Evolutionary conservation across 1,140 invertebrate species (phyloP).

Genomic region (Heterodera carotae): DNA sequence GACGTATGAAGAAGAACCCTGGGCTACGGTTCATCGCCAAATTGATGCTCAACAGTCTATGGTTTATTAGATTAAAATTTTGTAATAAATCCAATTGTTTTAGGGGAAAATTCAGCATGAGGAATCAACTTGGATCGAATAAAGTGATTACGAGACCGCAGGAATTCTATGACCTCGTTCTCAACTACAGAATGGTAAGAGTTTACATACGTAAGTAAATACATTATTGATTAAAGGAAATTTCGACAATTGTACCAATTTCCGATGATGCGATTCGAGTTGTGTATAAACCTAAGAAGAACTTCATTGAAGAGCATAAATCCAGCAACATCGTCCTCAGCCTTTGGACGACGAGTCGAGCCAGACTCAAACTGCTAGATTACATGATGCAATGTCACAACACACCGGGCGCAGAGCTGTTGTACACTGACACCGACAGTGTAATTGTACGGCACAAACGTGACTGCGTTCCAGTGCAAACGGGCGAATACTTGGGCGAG

Average conservation of each 20-base stretch:
- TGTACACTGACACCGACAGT: constrained; percentile 17
- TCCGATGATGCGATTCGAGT: constrained; percentile 1
- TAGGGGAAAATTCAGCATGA: constrained; percentile 22
- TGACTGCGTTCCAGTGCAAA: not conserved
- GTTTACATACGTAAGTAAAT: not conserved
- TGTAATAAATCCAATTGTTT: not conserved
- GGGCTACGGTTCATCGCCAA: constrained; percentile 11
- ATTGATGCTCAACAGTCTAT: constrained; percentile 5
- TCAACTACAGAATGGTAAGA: not conserved
- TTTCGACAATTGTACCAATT: not conserved
- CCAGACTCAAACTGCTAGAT: not conserved
- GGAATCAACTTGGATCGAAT: constrained; percentile 2
- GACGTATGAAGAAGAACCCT: not conserved
- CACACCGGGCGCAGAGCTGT: not conserved
- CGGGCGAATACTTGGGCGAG: constrained; percentile 5
- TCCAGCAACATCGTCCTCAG: not conserved
- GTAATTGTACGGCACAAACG: not conserved
- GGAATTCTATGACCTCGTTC: not conserved
- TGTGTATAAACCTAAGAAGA: constrained; percentile 3
- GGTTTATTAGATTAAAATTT: not conserved
- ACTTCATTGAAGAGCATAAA: constrained; percentile 8
- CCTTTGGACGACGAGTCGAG: constrained; percentile 20
- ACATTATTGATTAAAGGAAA: not conserved
- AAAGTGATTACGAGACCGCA: constrained; percentile 8
- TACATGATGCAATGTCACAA: not conserved